A percentile compares a stretch with the other conserved stretches of the same genome.
These are phyloP conservation scores for Dasyurus viverrinus DNA, from an alignment of 2,113 vertebrate genomes.

Conservation along the genomic window DNA sequence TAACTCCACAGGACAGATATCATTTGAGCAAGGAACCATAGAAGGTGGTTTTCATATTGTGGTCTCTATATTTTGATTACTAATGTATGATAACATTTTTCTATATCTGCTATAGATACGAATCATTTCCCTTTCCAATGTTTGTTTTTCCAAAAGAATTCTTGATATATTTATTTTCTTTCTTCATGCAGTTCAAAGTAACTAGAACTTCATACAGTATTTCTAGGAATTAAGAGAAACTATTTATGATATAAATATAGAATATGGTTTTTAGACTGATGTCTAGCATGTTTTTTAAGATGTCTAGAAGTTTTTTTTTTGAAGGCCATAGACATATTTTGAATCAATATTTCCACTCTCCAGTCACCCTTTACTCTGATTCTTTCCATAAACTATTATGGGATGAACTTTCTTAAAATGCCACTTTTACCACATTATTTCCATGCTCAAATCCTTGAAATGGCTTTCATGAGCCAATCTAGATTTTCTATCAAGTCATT, in stretches of 20 bases:
- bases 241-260: not conserved
- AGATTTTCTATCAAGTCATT: not conserved
- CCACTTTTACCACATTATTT: not conserved
- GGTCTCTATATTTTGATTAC: not conserved
- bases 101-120: not conserved
- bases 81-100: not conserved
- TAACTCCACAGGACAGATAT: not conserved
- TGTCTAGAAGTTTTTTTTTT: not conserved
- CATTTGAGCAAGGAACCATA: not conserved
- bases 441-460: not conserved
- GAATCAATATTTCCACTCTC: not conserved
- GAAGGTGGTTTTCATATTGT: not conserved
- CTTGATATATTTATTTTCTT: not conserved
- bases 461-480: not conserved
- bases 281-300: not conserved
- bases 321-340: not conserved
- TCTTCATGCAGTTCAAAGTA: not conserved
- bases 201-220: not conserved
- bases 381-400: not conserved
- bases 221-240: not conserved
- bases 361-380: not conserved
- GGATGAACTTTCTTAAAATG: not conserved
- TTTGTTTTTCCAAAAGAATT: not conserved
- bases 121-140: not conserved
- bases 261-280: not conserved